Base-by-base conservation (phyloP, 2,888 invertebrate species). In the Euclidia mi region DNA sequence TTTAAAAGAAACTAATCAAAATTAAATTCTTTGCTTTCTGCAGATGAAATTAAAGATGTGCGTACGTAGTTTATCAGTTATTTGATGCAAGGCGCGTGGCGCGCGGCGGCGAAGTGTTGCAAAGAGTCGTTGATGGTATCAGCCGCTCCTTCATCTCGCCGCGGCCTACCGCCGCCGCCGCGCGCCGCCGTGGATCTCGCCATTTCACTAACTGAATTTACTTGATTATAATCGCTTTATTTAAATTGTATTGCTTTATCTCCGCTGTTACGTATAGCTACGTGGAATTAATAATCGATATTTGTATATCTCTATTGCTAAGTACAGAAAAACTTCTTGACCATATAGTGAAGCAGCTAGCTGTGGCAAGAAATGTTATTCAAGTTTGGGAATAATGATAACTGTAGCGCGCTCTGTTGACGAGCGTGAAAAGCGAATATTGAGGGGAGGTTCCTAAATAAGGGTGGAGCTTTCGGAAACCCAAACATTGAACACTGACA, bases 1-100 rank as follows among this genome's bases (percentile, higher is more conserved):
- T 71, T 74, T 59, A 55, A 56, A 65, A 69, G 65, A 42, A 62
- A 71, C 41, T 53, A 63, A 65, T 68, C 65, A 62, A 71, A 60
- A 68, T 67, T 58, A 74, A 71, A 78, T 76, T 63, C 71, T 74
- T 73, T 37, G 47, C 43, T 64, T 58, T 75, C 78, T 81, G 82
- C 78, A 86, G 88, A 89, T 90, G 90, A 87, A 90, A 89, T 87
- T 79, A 81, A 81, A 91, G 89, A 91, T 89, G 88, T 78, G 68
- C 71, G 73, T 71, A 74, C 64, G 71, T 74, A 80, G 79, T 83
- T 89, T 91, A 93, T 94, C 93, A 84, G 81, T 74, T 78, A 82
- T 88, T 84, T 88, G 90, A 92, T 89, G 88, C 70, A 82, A 85
- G 88, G 85, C 87, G 84, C 86, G 87, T 82, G 89, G 85, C 85